Evolutionary conservation across 2,888 invertebrate genomes (phyloP).

Genomic region (Philhelius pedissequus): DNA sequence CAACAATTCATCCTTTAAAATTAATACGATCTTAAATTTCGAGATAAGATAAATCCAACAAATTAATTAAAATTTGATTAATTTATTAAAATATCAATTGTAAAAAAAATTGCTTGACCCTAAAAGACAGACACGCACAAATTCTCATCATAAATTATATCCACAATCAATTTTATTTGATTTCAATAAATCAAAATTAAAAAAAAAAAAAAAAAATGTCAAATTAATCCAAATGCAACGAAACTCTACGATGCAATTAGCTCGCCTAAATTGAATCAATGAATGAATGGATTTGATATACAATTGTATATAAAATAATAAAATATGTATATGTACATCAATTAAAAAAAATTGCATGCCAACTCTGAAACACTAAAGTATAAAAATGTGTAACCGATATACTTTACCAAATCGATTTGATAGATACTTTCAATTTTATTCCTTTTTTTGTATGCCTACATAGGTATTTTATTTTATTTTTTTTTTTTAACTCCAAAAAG

Average conservation of each 20-base stretch:
- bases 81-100: not conserved
- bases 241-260: constrained; percentile 36
- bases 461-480: constrained; percentile 23
- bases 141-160: constrained; percentile 3
- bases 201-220: constrained; percentile 19
- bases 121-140: not conserved
- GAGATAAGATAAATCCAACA: no score
- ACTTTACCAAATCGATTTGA: not conserved
- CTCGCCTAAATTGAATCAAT: constrained; percentile 32
- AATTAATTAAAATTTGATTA: not conserved
- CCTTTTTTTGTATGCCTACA: constrained; percentile 3
- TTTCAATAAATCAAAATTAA: not conserved
- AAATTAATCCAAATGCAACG: constrained; percentile 30
- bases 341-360: constrained; percentile 32
- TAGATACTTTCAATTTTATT: constrained; percentile 54
- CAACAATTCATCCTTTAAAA: no score
- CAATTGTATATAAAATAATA: not conserved
- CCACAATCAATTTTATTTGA: not conserved
- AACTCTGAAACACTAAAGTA: constrained; percentile 21
- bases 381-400: constrained; percentile 29
- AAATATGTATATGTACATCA: not conserved
- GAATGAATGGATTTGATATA: no score
- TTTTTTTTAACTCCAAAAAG: constrained; percentile 18
- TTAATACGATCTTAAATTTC: no score
- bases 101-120: not conserved